These are phyloP conservation scores for Phenganax stokvisi DNA, from an alignment of 92 coral and sea anemone genomes.

Conservation along the genomic window DNA sequence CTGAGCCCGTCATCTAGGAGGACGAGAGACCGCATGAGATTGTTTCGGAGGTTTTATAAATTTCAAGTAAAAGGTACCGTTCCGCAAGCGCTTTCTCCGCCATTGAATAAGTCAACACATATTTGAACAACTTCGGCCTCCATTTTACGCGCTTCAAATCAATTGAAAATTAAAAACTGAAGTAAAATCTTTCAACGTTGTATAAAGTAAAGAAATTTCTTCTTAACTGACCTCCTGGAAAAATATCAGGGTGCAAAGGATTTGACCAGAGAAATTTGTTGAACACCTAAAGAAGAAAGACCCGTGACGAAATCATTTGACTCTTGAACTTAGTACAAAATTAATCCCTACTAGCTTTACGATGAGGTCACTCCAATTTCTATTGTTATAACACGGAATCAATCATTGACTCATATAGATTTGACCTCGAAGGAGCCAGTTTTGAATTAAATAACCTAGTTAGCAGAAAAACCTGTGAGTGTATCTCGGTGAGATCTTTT, in stretches of 20 bases:
- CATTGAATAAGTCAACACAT: constrained; percentile 77
- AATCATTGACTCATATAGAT: no score
- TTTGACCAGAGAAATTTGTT: constrained; percentile 83
- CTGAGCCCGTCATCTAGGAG: constrained; percentile 81
- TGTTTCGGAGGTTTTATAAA: not conserved
- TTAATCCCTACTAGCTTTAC: no score
- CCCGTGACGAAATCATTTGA: no score
- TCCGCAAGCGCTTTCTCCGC: constrained; percentile 87
- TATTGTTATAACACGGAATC: not conserved
- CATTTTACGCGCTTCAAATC: constrained; percentile 81
- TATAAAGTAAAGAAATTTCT: not conserved
- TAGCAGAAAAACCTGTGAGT: constrained; percentile 51
- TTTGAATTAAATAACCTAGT: no score
- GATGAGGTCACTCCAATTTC: no score
- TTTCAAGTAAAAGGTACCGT: constrained; percentile 50
- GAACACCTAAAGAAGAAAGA: constrained; percentile 55
- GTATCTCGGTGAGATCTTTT: constrained; percentile 65
- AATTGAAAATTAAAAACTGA: not conserved
- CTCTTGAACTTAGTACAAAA: no score
- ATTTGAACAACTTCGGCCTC: constrained; percentile 93
- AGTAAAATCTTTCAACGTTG: not conserved
- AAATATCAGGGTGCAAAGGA: constrained; percentile 84
- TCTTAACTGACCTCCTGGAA: constrained; percentile 69
- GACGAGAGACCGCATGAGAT: not conserved
- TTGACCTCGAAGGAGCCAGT: no score